Percentiles rank a stretch among this genome's conserved stretches.
phyloP scores from a whole-genome alignment of 2,113 vertebrate species.

The Corvus hawaiiensis region DNA sequence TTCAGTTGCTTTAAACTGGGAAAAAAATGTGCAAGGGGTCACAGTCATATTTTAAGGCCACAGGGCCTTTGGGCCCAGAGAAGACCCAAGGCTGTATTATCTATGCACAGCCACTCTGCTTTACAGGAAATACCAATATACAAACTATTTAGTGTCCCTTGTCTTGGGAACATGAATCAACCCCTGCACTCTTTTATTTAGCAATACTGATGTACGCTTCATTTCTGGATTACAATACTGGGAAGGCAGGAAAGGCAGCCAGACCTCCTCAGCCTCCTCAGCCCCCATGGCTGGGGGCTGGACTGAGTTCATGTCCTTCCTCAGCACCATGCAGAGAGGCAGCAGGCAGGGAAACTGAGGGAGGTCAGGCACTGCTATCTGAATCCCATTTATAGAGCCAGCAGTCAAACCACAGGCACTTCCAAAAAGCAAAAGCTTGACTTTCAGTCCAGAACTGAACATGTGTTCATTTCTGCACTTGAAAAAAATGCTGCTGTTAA shows the following conservation, averaged over 20 bases:
- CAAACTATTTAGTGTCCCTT: not conserved
- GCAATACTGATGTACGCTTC: not conserved
- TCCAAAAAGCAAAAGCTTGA: not conserved
- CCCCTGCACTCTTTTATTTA: not conserved
- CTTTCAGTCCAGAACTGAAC: not conserved
- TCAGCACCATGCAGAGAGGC: not conserved
- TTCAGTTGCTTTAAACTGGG: not conserved
- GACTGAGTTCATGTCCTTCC: not conserved
- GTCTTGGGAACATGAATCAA: not conserved
- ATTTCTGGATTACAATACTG: not conserved
- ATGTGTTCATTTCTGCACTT: not conserved
- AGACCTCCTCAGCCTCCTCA: not conserved
- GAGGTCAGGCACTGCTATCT: not conserved
- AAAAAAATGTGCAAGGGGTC: not conserved
- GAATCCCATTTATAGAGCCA: not conserved
- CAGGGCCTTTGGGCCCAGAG: not conserved
- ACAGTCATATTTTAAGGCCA: not conserved
- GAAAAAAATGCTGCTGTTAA: not conserved
- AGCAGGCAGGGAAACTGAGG: not conserved
- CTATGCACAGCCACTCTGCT: not conserved
- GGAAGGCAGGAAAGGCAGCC: not conserved
- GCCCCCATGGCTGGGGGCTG: not conserved
- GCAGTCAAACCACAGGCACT: not conserved
- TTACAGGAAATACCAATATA: not conserved
- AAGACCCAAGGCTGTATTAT: not conserved